A percentile compares a stretch with the other conserved stretches of the same genome.
These are phyloP conservation scores for Tricholaema leucomelas DNA, from an alignment of 2,113 vertebrate genomes.

Conservation along the genomic window DNA sequence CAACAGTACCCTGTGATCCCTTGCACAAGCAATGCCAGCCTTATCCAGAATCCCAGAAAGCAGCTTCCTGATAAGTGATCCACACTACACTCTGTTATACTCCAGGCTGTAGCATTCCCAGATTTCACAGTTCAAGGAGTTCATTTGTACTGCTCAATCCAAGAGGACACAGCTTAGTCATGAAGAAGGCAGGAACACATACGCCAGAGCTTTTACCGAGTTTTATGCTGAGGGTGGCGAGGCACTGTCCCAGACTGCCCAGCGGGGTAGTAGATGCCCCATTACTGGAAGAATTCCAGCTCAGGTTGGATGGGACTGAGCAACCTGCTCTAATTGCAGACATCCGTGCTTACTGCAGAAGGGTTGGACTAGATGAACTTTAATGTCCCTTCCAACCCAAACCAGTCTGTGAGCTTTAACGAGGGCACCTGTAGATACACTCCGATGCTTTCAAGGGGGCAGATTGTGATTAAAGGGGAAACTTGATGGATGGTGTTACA, in stretches of 20 bases:
- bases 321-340: no score
- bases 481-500: not conserved
- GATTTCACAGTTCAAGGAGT: not conserved
- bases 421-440: not conserved
- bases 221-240: no score
- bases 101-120: not conserved
- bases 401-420: not conserved
- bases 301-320: no score
- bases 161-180: not conserved
- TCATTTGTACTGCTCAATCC: not conserved
- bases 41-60: not conserved
- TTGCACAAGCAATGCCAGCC: not conserved
- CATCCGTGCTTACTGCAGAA: no score
- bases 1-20: rapidly evolving
- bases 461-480: not conserved
- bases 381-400: no score
- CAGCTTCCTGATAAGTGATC: not conserved
- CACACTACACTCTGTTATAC: not conserved
- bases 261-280: no score
- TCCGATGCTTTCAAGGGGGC: not conserved
- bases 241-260: no score
- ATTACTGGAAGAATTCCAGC: no score
- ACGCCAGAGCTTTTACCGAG: not conserved
- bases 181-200: not conserved
- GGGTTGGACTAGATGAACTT: no score